Conservation (phyloP, 2,797 vertebrate genomes). For the Mallotus villosus region DNA sequence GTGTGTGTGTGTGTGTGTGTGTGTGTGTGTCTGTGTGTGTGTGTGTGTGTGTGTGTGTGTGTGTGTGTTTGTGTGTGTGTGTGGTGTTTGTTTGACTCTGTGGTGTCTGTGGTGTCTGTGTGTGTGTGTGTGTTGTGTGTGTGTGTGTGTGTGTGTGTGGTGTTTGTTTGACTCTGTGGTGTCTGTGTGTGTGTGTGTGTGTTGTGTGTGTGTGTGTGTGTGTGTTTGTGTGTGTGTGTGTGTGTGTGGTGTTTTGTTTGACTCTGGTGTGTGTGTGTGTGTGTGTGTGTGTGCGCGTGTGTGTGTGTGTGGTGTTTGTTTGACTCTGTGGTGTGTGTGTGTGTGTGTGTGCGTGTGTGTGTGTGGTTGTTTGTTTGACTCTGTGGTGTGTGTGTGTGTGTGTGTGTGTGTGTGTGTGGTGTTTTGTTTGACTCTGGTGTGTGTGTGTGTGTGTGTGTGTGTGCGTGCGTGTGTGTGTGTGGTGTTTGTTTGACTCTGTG, state of each 20-base stretch:
- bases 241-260: too few relatives aligned
- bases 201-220: neutral
- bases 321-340: slow-evolving; percentile 2
- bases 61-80: neutral
- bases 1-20: slow-evolving; percentile 3
- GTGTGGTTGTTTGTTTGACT: neutral
- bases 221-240: neutral
- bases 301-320: neutral
- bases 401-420: neutral
- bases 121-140: neutral
- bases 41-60: slow-evolving; percentile 4
- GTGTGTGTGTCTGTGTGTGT: neutral
- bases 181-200: slow-evolving; percentile 3
- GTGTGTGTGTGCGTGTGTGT: neutral
- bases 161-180: neutral
- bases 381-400: neutral
- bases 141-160: neutral
- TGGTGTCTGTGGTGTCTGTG: too few relatives aligned
- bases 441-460: slow-evolving; percentile 3
- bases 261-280: slow-evolving; percentile 1
- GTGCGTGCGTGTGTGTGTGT: neutral
- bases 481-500: neutral
- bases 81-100: neutral
- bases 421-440: too few relatives aligned
- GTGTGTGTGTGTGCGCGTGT: too few relatives aligned